Conservation (phyloP, 2,888 invertebrate genomes). For the Spodoptera picta region DNA sequence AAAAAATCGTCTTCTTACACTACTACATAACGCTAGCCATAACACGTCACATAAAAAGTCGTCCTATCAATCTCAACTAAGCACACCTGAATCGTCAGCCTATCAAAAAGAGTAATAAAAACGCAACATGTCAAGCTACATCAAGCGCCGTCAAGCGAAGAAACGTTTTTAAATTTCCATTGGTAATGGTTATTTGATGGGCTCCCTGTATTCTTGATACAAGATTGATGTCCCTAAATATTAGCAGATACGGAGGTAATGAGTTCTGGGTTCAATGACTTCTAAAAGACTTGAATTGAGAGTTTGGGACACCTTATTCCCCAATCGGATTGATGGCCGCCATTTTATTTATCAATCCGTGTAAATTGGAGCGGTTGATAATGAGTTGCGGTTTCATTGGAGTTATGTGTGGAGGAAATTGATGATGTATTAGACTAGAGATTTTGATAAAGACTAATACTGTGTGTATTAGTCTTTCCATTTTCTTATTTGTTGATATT, state of each 20-base stretch:
- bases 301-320: constrained; percentile 36
- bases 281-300: constrained; percentile 35
- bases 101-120: constrained; percentile 39
- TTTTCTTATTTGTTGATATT: too few species aligned
- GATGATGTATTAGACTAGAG: too few species aligned
- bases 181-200: constrained; percentile 76
- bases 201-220: constrained; percentile 64
- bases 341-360: constrained; percentile 13
- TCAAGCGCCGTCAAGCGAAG: constrained; percentile 36
- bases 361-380: constrained; percentile 5
- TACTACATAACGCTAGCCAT: too few species aligned
- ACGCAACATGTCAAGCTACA: constrained; percentile 38
- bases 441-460: too few species aligned
- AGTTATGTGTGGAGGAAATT: too few species aligned
- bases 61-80: background rate
- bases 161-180: constrained; percentile 51
- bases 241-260: constrained; percentile 54
- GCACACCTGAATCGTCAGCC: constrained; percentile 18
- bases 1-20: too few species aligned
- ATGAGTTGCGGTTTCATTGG: background rate
- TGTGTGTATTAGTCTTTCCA: too few species aligned
- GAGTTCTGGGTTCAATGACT: constrained; percentile 52
- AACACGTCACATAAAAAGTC: background rate
- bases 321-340: constrained; percentile 15
- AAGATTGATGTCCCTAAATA: constrained; percentile 74